Conservation (phyloP, 2,888 invertebrate species). For the Drymonia ruficornis region DNA sequence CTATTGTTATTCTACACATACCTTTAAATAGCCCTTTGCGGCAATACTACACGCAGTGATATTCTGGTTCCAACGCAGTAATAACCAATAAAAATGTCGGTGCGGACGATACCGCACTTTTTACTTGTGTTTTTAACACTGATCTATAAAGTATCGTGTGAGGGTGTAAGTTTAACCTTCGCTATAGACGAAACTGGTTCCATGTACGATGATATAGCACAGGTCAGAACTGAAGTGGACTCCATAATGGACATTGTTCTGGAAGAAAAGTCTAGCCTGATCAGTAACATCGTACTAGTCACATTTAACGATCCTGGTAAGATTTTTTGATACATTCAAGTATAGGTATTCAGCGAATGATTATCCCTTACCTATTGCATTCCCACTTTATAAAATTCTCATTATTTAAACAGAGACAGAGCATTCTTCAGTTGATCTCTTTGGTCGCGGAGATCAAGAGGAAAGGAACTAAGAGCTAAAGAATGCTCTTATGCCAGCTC, state of each 20-base stretch:
- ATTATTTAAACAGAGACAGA: too few species aligned
- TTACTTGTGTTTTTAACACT: background rate
- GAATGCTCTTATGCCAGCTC: too few species aligned
- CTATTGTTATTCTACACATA: too few species aligned
- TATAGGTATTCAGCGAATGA: too few species aligned
- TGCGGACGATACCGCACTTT: background rate
- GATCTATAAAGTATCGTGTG: background rate
- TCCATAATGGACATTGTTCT: conserved; percentile 41
- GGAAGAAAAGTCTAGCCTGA: conserved; percentile 31
- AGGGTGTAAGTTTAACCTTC: conserved; percentile 42
- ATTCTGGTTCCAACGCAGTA: too few species aligned
- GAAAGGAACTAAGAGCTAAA: too few species aligned
- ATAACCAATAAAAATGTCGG: background rate
- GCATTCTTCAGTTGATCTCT: too few species aligned
- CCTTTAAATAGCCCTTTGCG: too few species aligned
- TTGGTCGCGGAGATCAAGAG: too few species aligned
- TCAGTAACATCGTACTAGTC: conserved; percentile 46
- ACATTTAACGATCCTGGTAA: conserved; percentile 52
- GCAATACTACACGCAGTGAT: background rate
- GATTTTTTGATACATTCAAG: conserved; percentile 11
- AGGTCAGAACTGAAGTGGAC: conserved; percentile 36
- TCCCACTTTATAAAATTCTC: too few species aligned
- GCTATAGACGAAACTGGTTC: conserved; percentile 53
- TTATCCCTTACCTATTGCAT: too few species aligned
- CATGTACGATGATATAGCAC: conserved; percentile 43